Evolutionary conservation across 2,113 vertebrate genomes (phyloP), one percentile per base, ranked within the genome.

Genomic region (Donacobius atricapilla): DNA sequence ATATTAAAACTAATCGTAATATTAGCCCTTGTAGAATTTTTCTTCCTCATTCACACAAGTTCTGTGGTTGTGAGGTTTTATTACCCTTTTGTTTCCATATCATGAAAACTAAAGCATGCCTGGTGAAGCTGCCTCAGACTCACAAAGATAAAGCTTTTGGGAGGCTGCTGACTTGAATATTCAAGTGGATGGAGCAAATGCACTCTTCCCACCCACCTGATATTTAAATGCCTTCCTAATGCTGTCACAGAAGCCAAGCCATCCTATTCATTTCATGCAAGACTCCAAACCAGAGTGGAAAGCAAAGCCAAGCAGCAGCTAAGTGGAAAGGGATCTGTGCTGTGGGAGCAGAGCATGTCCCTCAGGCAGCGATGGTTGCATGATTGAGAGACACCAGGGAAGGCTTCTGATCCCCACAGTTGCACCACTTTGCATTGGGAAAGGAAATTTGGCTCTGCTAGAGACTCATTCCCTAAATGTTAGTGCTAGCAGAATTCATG

Each of bases 301-400:
- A 40, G 35, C 9, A 82, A 61, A 83, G 33, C 31, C 24, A 68
- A 66, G n/a, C 16, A 76, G 24, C 31, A 69, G 10, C 19, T 33
- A 24, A 53, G 8, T 51, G 31, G 24, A 83, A 90, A 71, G 15
- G 15, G 6, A 6, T 48, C 24, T 31, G 13, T 31, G 20, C 14
- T 42, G 19, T 45, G 27, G 7, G 8, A 1, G 2, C 25, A 54
- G 53, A 37, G 10, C 0, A 0, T 16, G 17, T 27, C 3, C 11
- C 10, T 40, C 17, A 37, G 78, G 16, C 7, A 53, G 28, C 7
- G 45, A 14, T 27, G 28, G 6, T 4, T 76, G 20, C 6, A 31
- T 14, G 15, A 17, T 3, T 6, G 11, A n/a, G 3, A 65, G 19
- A 28, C 14, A 48, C 22, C 23, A 45, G 33, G 15, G 24, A 31